phyloP scores from a whole-genome alignment of 2,797 vertebrate genomes.

The Zalophus californianus region DNA sequence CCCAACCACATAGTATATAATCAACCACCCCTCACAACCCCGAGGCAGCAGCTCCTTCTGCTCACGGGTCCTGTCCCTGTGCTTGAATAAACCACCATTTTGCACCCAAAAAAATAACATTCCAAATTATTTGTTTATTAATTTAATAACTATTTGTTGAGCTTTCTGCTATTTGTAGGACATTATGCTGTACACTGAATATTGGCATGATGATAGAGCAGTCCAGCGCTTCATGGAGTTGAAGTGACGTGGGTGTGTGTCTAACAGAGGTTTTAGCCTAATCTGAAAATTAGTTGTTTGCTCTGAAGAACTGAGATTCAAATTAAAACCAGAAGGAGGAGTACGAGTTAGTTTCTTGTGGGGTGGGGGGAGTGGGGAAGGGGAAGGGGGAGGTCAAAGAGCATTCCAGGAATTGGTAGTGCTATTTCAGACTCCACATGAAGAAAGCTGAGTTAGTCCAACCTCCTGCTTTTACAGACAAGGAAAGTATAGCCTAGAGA shows the following conservation, averaged over 20 bases:
- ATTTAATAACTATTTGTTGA: neutral
- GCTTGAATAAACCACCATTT: no score
- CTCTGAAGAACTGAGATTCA: slow-evolving; percentile 30
- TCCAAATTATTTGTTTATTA: slow-evolving; percentile 1
- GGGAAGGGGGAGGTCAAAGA: neutral
- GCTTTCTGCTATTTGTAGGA: neutral
- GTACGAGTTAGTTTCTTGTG: neutral
- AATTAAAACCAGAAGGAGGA: slow-evolving; percentile 50
- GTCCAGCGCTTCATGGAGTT: neutral
- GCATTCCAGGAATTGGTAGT: neutral
- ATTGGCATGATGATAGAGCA: neutral
- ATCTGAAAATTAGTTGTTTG: slow-evolving; percentile 57
- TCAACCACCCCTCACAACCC: no score
- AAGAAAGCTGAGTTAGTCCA: slow-evolving; percentile 1
- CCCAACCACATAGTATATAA: no score
- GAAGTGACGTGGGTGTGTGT: neutral
- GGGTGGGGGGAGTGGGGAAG: neutral
- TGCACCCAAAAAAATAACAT: neutral
- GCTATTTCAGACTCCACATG: neutral
- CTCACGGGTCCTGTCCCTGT: no score
- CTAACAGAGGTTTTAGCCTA: neutral
- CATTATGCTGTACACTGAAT: neutral
- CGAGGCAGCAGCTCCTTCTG: no score
- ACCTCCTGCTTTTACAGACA: neutral
- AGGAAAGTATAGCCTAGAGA: neutral